phyloP scores from a whole-genome alignment of 2,888 invertebrate genomes.

The Enoplolaimus lenunculus region DNA sequence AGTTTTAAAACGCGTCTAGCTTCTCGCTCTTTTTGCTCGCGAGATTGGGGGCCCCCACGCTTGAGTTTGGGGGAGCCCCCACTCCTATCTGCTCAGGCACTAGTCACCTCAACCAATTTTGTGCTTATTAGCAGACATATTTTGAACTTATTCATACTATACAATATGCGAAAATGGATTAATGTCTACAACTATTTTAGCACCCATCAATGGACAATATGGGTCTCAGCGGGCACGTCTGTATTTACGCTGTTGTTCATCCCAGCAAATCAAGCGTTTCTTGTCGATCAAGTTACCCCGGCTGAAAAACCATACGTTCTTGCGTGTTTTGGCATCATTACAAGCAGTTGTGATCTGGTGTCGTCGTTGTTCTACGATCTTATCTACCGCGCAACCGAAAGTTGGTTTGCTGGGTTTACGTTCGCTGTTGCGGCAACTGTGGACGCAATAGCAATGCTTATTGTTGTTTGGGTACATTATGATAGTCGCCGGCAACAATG shows the following conservation, averaged over 20 bases:
- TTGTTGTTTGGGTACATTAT: conserved; percentile 1
- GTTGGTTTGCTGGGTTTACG: background rate
- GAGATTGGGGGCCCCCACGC: too few relatives aligned
- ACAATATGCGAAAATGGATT: too few relatives aligned
- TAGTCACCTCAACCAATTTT: too few relatives aligned
- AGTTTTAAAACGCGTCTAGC: too few relatives aligned
- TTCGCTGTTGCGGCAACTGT: background rate
- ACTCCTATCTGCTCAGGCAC: too few relatives aligned
- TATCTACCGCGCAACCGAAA: background rate
- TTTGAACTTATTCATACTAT: too few relatives aligned
- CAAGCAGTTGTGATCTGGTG: background rate
- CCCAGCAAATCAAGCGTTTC: conserved; percentile 3
- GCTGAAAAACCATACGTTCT: background rate
- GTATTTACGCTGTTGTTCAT: background rate
- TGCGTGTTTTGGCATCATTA: background rate
- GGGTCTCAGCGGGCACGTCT: background rate
- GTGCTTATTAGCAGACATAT: too few relatives aligned
- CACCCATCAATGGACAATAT: background rate
- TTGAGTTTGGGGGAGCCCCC: too few relatives aligned
- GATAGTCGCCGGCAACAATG: too few relatives aligned
- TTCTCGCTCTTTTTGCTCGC: too few relatives aligned
- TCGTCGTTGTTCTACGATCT: background rate
- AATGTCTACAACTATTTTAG: too few relatives aligned
- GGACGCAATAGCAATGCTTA: background rate
- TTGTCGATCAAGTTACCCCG: background rate